Evolutionary conservation across 2,797 vertebrate species (phyloP).

Genomic region (Tragelaphus eurycerus): DNA sequence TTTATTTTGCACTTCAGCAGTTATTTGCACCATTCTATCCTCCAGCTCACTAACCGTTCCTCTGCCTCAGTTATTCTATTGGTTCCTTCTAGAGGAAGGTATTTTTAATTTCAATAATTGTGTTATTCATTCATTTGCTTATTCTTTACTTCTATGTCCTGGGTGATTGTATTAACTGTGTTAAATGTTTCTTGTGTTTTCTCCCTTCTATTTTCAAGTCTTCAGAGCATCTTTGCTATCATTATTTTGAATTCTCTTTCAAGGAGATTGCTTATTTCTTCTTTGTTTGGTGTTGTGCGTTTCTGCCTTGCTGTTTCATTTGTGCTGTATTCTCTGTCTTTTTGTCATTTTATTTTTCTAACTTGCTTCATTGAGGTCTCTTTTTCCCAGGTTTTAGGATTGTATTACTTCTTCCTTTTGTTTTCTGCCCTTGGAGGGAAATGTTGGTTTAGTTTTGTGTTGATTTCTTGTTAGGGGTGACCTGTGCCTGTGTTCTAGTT

Average conservation of each 20-base stretch:
- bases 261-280: neutral
- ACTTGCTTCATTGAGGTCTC: neutral
- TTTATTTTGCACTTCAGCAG: neutral
- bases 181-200: neutral
- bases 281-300: neutral
- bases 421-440: neutral
- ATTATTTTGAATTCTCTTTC: neutral
- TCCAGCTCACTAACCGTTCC: neutral
- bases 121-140: neutral
- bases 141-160: neutral
- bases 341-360: neutral
- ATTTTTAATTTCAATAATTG: neutral
- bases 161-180: neutral
- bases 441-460: neutral
- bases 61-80: neutral
- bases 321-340: neutral
- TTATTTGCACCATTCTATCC: neutral
- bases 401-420: neutral
- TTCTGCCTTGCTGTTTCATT: neutral
- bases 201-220: neutral
- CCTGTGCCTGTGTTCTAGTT: neutral
- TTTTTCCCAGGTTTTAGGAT: neutral
- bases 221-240: neutral
- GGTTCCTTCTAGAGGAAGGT: neutral
- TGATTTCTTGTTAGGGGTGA: neutral